Base-by-base conservation (phyloP, 1,140 invertebrate genomes). In the Zaprionus camerounensis region DNA sequence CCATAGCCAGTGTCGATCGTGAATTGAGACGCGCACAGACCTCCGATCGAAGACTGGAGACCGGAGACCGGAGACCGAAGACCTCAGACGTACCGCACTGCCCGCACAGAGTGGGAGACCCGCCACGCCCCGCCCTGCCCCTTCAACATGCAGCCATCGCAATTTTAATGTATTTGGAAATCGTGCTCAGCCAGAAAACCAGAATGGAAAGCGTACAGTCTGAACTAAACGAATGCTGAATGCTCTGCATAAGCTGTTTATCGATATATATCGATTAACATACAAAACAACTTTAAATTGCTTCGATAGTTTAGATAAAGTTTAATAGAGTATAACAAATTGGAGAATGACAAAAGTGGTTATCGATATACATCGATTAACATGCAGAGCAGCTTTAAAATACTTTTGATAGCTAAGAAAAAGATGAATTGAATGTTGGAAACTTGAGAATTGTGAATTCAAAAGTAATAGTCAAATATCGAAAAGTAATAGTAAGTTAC, bases 151-250 rank as follows among this genome's bases (percentile, higher is more conserved):
- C 81, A 87, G 76, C 73, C 80, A 88, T 78, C 87, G 82, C 84
- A 80, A 90, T 82, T 71, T 91, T 91, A 86, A 91, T 91, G 88
- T 85, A 80, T 91, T 91, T 91, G 88, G 79, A 91, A 91, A 91
- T 91, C 88, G 88, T 91, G 87, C 76, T 62, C 83, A 41, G 41
- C 53, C 55, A 90, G 76, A 90, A 80, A 82, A 80, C 36, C 80
- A 78, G 57, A 74, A 88, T 76, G 73, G 61, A 87, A 82, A 87
- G 70, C 83, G 59, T 55, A 34, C 2, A 24, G 5, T 15, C 44
- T 6, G 9, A 6, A 13, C 17, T 9, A 9, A 68, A 56, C 73
- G 70, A 86, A 74, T 13, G 1, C 15, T n/a, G 20, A 9, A 71
- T 76, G 46, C 73, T 61, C 68, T 76, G 34, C 13, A 3, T 0